Conservation (phyloP, 2,113 vertebrate species). For the Cavia porcellus region DNA sequence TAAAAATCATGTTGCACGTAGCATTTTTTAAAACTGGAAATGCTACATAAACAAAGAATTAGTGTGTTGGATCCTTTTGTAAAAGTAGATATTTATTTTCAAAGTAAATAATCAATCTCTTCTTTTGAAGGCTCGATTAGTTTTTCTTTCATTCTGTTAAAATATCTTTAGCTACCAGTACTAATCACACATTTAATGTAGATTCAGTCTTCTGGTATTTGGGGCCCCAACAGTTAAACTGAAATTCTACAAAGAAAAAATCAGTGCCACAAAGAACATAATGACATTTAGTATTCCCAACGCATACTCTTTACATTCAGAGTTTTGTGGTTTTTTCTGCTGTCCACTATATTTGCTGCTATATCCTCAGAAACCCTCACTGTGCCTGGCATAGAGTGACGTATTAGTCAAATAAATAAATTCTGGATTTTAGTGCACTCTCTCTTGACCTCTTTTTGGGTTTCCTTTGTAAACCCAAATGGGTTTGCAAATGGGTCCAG, state of each 20-base stretch:
- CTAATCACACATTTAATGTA: not conserved
- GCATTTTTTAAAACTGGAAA: not conserved
- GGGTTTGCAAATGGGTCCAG: too few species aligned
- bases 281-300: not conserved
- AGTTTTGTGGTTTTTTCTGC: not conserved
- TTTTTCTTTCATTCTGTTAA: constrained; percentile 19
- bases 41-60: not conserved
- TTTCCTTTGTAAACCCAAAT: not conserved
- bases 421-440: not conserved
- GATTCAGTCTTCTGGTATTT: not conserved
- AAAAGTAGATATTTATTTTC: constrained; percentile 43
- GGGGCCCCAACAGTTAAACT: not conserved
- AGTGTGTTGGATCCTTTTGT: not conserved
- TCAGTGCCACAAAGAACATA: not conserved
- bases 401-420: not conserved
- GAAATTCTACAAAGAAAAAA: constrained; percentile 36
- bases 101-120: not conserved
- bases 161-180: constrained; percentile 3
- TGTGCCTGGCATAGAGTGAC: not conserved
- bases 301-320: not conserved
- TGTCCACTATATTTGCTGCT: not conserved
- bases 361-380: not conserved
- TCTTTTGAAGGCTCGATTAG: constrained; percentile 2
- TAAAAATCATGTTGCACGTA: not conserved
- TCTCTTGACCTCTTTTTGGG: not conserved